These are phyloP conservation scores for Cosmopolites sordidus DNA, from an alignment of 2,888 invertebrate genomes.

Conservation along the genomic window DNA sequence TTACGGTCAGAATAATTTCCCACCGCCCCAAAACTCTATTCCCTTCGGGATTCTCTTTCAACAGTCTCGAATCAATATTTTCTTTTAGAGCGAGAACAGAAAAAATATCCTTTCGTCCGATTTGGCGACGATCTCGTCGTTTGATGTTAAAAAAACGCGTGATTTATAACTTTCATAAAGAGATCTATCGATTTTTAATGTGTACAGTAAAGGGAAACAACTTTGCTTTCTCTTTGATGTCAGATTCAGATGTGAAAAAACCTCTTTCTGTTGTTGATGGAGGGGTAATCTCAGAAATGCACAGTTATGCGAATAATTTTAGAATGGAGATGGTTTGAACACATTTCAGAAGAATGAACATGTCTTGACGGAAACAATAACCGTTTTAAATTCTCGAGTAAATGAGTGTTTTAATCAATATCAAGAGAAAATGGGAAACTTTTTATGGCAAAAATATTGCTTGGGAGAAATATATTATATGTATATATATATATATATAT, in stretches of 20 bases:
- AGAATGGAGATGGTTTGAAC: not conserved
- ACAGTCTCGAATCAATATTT: too few relatives aligned
- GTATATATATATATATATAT: slow-evolving; percentile 1
- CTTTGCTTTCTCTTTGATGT: not conserved
- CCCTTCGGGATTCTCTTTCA: too few relatives aligned
- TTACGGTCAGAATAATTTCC: too few relatives aligned
- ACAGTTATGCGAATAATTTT: not conserved
- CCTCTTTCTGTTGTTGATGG: not conserved
- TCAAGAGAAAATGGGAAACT: too few relatives aligned
- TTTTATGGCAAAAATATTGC: too few relatives aligned
- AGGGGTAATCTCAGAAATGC: not conserved
- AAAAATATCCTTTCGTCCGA: not conserved
- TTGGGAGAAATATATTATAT: too few relatives aligned
- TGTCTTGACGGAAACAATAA: too few relatives aligned
- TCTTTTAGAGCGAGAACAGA: too few relatives aligned
- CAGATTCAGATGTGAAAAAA: not conserved
- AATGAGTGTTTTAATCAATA: too few relatives aligned
- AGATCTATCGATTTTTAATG: not conserved
- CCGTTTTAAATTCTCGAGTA: too few relatives aligned
- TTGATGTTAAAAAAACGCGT: slow-evolving; percentile 3
- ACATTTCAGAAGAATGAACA: too few relatives aligned
- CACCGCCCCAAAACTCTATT: too few relatives aligned
- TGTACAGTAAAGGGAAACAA: not conserved
- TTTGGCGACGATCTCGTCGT: not conserved
- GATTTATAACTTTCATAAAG: slow-evolving; percentile 1